Base-by-base conservation (phyloP, 2,888 invertebrate species). In the Agrypnus murinus region DNA sequence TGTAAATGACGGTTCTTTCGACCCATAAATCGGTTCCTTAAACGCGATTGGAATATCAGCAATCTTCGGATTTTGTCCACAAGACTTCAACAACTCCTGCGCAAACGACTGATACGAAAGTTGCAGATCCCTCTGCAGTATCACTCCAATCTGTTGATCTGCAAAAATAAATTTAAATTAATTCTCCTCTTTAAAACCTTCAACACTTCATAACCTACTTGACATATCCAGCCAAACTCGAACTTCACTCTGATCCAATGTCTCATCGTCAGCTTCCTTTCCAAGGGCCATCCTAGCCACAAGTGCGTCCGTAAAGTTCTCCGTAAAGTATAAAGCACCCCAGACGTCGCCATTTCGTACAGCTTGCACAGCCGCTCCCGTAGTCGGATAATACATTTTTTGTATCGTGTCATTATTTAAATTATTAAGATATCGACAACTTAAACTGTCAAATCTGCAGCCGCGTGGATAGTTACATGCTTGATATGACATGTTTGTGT, bases 191-290 rank as follows among this genome's bases (percentile, higher is more conserved):
- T 38, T 2, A 4, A 12, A 38, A 38, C 5, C 3, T 25, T 5
- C 2, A 19, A 46, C 17, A 14, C 3, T n/a, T 7, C 5, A 25
- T 50, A 50, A 85, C 88, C 87, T 84, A 92, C 92, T 97, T 77
- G 96, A 95, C 94, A 96, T 95, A 84, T 97, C 97, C 69, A 96
- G 89, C 93, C 95, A 95, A 62, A 96, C 94, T 81, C 94, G 89
- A 70, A 96, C 92, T 83, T 95, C 95, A 53, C 95, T 96, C 74
- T 94, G 93, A 75, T 93, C 92, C 64, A 96, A 89, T 0, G 95
- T 95, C 78, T 96, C 95, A 71, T 95, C 93, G 81, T 96, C 95
- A 0, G 95, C 92, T 19, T 94, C 93, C 79, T 92, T 92, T 45
- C 93, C 94, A 74, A 95, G 86, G 31, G 92, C 91, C 85, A 95